Evolutionary conservation across 2,797 vertebrate genomes (phyloP).

Genomic region (Coendou prehensilis): DNA sequence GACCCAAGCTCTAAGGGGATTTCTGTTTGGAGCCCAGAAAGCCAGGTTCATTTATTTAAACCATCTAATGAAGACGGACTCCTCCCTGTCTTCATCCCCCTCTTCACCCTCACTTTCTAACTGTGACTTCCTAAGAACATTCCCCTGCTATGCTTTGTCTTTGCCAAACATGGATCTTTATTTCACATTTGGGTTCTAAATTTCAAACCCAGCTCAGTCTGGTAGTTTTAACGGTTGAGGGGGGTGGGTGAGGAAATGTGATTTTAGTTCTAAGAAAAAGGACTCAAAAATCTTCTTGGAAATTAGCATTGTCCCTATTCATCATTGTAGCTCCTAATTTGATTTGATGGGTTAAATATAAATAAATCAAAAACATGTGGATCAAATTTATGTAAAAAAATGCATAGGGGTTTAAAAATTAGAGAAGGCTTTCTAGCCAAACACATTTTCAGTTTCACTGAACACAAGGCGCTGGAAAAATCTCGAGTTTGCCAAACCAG

Average conservation of each 20-base stretch:
- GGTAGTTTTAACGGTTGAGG: slow-evolving; percentile 59
- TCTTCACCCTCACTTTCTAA: background rate
- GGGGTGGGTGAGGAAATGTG: slow-evolving; percentile 1
- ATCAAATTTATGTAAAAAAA: slow-evolving; percentile 79
- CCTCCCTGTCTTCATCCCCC: background rate
- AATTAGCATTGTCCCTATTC: slow-evolving; percentile 82
- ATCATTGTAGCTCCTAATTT: slow-evolving; percentile 80
- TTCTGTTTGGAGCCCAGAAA: background rate
- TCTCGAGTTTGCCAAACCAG: slow-evolving; percentile 78
- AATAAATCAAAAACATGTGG: slow-evolving; percentile 84
- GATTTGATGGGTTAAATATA: slow-evolving; percentile 83
- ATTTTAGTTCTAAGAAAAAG: slow-evolving; percentile 80
- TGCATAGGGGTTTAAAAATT: slow-evolving; percentile 79
- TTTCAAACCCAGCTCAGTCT: slow-evolving; percentile 74
- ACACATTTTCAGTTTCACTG: slow-evolving; percentile 81
- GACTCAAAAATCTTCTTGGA: slow-evolving; percentile 82
- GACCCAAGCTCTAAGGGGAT: background rate
- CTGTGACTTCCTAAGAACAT: slow-evolving; percentile 39
- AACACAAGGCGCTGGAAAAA: slow-evolving; percentile 83
- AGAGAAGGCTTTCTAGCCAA: slow-evolving; percentile 80
- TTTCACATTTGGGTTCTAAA: slow-evolving; percentile 78
- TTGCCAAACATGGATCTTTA: slow-evolving; percentile 74
- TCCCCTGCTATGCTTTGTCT: background rate
- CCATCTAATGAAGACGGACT: background rate
- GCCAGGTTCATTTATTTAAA: background rate